Evolutionary conservation across 2,113 vertebrate genomes (phyloP).

Genomic region (Campylomormyrus tamandua): DNA sequence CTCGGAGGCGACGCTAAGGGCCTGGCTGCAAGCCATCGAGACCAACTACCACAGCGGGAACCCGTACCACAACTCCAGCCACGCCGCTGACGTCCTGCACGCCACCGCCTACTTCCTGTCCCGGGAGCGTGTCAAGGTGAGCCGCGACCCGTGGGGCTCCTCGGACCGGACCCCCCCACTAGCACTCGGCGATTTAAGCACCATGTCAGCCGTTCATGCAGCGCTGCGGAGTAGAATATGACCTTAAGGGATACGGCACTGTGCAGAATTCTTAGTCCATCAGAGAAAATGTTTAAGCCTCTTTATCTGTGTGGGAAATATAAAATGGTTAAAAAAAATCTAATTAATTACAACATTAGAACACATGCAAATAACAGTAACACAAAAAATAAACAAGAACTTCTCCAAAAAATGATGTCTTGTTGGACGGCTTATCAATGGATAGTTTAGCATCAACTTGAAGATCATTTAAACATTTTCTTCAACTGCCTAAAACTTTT

Average conservation of each 20-base stretch:
- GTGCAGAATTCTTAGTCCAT: not conserved
- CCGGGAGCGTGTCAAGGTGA: slow-evolving; percentile 88
- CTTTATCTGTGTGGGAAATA: not conserved
- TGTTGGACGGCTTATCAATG: not conserved
- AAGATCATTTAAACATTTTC: not conserved
- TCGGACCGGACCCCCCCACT: not conserved
- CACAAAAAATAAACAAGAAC: not conserved
- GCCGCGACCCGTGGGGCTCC: not conserved
- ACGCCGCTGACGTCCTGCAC: slow-evolving; percentile 87
- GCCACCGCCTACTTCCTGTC: slow-evolving; percentile 92
- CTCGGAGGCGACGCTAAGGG: slow-evolving; percentile 78
- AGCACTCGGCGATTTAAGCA: not conserved
- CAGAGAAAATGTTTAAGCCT: not conserved
- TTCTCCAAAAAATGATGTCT: not conserved
- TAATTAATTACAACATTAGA: not conserved
- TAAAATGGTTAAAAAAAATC: not conserved
- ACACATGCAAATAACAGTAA: not conserved
- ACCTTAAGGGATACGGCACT: not conserved
- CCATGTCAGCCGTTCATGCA: too few relatives aligned
- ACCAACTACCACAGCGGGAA: slow-evolving; percentile 87
- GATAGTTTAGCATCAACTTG: not conserved
- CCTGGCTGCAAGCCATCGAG: slow-evolving; percentile 88
- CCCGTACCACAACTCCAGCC: slow-evolving; percentile 94
- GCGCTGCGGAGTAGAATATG: too few relatives aligned
- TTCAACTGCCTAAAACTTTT: too few relatives aligned